Percentiles rank a stretch among this genome's conserved stretches.
Conservation (phyloP, 2,113 vertebrate species). For the Hyla sarda region DNA sequence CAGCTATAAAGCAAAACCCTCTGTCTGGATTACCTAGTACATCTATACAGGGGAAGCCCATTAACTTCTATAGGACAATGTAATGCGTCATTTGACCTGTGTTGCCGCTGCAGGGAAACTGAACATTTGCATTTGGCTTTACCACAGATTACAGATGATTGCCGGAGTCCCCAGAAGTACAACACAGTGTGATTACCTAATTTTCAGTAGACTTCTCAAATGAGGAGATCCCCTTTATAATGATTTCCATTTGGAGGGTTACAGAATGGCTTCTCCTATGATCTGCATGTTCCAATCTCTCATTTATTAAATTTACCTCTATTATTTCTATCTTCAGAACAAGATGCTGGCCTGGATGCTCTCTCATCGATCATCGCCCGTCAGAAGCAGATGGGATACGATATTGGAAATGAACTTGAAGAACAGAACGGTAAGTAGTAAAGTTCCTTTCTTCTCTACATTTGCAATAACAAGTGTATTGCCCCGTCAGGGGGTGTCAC, state of each 20-base stretch:
- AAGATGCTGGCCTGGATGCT: constrained; percentile 93
- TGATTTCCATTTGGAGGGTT: too few relatives aligned
- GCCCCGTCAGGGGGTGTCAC: neutral
- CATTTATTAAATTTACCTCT: neutral
- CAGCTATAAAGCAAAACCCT: too few relatives aligned
- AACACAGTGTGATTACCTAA: neutral
- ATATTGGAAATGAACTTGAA: constrained; percentile 95
- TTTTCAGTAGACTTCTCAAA: neutral
- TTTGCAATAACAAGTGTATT: too few relatives aligned
- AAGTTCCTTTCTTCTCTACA: too few relatives aligned
- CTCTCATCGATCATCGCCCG: constrained; percentile 89
- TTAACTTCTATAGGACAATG: neutral
- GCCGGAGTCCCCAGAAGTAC: neutral
- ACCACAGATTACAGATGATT: neutral
- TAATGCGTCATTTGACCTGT: neutral
- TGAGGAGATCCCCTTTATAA: neutral
- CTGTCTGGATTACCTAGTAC: neutral
- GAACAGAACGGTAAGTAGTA: constrained; percentile 90
- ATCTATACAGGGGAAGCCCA: neutral
- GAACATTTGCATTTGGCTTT: neutral
- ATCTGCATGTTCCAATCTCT: neutral
- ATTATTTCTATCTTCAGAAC: constrained; percentile 74
- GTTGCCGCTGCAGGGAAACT: too few relatives aligned
- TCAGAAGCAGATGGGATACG: constrained; percentile 96
- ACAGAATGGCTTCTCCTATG: too few relatives aligned